Base-by-base conservation (phyloP, 1,140 invertebrate genomes). In the Himalopsyche phryganea region DNA sequence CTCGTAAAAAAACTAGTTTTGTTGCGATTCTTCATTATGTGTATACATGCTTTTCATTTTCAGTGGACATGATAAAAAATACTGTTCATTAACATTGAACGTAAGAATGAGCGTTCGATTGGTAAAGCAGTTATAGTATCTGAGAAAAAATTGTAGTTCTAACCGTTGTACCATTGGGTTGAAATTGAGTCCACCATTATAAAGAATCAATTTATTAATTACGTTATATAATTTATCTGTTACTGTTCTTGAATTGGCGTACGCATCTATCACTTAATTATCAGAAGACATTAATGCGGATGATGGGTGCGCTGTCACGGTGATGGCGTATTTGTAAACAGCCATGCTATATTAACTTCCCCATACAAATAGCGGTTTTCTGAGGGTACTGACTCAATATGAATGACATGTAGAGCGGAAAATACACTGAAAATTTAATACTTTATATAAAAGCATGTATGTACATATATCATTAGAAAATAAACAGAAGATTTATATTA, bases 241-340 rank as follows among this genome's bases (percentile, higher is more conserved):
- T n/a, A n/a, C n/a, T n/a, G 23, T 46, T 28, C 51, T 32, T 46
- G 46, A 46, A 40, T 42, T 53, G 41, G 33, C 28, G 28, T 28
- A 14, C 51, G 51, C 20, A 42, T 35, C 23, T 42, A 53, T 46
- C 41, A 53, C 51, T 53, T 53, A 53, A 53, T 53, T 53, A 52
- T 52, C 46, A 53, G 20, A 14, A 19, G 35, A 18, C 51, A 45
- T 45, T 53, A 53, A 53, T 53, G 14, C 51, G 15, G n/a, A 6
- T 20, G 23, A 5, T 23, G 46, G 42, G 51, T 53, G 51, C 51
- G 51, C 7, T 18, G 51, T 40, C 51, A 53, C 51, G 51, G 28
- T 42, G 46, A 18, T 28, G 41, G 38, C 20, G 44, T 28, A 40
- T 53, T 20, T 33, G 51, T 35, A 53, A 53, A 53, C 51, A 45